A percentile compares a stretch with the other conserved stretches of the same genome.
Evolutionary conservation across 2,113 vertebrate species (phyloP).

Genomic region (Engraulis encrasicolus): DNA sequence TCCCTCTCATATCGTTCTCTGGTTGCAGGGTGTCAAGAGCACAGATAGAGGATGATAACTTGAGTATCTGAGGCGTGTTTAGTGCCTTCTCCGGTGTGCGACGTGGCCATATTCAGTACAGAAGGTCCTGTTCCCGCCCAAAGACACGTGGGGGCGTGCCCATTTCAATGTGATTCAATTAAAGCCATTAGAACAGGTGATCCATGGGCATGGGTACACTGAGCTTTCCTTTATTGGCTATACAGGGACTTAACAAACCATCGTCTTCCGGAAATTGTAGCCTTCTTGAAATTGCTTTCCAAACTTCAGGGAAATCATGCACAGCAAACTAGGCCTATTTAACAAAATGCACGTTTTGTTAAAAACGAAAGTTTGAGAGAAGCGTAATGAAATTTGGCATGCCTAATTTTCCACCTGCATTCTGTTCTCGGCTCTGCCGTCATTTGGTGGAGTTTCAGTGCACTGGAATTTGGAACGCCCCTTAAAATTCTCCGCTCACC

Average conservation of each 20-base stretch:
- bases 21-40: constrained; percentile 52
- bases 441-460: too few species aligned
- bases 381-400: too few species aligned
- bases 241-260: background rate
- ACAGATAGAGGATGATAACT: constrained; percentile 49
- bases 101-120: background rate
- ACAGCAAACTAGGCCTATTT: too few species aligned
- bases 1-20: constrained; percentile 24
- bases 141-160: background rate
- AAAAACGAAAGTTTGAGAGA: too few species aligned
- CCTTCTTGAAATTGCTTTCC: too few species aligned
- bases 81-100: background rate
- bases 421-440: too few species aligned
- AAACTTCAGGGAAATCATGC: too few species aligned
- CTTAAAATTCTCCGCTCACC: too few species aligned
- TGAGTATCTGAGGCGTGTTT: background rate
- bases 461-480: too few species aligned
- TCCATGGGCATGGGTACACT: background rate
- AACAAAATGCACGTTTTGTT: too few species aligned
- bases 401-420: too few species aligned
- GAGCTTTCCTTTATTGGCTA: background rate
- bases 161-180: background rate
- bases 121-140: background rate
- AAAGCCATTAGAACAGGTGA: background rate
- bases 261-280: background rate